Percentiles rank a stretch among this genome's conserved stretches.
phyloP scores from a whole-genome alignment of 1,140 invertebrate genomes.

The Lutraria rhynchaena region DNA sequence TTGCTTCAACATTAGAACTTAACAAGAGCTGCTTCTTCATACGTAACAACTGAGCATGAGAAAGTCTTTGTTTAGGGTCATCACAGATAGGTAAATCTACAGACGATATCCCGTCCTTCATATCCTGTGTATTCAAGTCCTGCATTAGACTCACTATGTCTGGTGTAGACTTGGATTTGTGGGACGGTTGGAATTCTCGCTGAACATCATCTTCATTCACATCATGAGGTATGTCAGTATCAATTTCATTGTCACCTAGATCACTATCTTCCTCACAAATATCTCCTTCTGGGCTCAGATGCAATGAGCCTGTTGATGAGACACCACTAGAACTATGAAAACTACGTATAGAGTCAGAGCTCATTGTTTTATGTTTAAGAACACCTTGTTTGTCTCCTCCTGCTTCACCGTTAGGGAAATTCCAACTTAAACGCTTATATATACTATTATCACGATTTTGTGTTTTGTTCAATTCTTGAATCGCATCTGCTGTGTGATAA shows the following conservation, averaged over 20 bases:
- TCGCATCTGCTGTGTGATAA: slow-evolving; percentile 87
- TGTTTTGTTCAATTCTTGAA: slow-evolving; percentile 86
- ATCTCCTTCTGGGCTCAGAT: slow-evolving; percentile 82
- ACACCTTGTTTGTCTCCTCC: slow-evolving; percentile 67
- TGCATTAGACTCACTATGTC: slow-evolving; percentile 75
- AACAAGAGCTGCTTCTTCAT: slow-evolving; percentile 83
- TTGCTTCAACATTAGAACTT: slow-evolving; percentile 83
- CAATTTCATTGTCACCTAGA: slow-evolving; percentile 57
- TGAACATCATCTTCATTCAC: slow-evolving; percentile 45
- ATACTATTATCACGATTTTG: slow-evolving; percentile 84
- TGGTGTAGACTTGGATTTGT: slow-evolving; percentile 75
- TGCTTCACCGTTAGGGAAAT: slow-evolving; percentile 83
- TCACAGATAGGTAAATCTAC: slow-evolving; percentile 81
- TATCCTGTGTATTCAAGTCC: slow-evolving; percentile 72
- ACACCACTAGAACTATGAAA: slow-evolving; percentile 84
- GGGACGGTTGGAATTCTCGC: slow-evolving; percentile 22
- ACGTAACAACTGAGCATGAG: slow-evolving; percentile 79
- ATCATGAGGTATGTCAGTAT: slow-evolving; percentile 42
- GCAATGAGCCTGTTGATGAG: slow-evolving; percentile 83
- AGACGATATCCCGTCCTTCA: slow-evolving; percentile 83
- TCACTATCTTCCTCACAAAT: slow-evolving; percentile 72
- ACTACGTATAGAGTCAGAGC: slow-evolving; percentile 81
- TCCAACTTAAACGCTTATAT: slow-evolving; percentile 87
- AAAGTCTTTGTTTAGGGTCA: slow-evolving; percentile 69
- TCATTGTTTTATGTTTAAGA: slow-evolving; percentile 74